phyloP scores from a whole-genome alignment of 2,888 invertebrate species.

The Tenthredo scrophulariae region DNA sequence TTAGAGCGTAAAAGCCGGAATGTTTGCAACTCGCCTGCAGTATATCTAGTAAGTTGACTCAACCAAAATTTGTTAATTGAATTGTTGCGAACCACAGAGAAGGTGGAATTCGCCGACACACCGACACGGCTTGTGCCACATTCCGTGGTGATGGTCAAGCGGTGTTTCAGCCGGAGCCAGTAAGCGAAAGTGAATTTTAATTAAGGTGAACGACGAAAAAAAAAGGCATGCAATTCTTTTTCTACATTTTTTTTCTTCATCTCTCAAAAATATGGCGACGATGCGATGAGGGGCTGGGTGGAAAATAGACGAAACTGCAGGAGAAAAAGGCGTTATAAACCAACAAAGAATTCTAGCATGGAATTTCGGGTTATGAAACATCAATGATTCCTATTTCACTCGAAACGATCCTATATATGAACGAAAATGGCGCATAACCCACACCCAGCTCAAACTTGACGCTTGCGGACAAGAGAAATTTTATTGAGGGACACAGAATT shows the following conservation, averaged over 20 bases:
- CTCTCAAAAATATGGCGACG: background rate
- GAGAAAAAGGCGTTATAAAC: background rate
- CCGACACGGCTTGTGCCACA: conserved; percentile 6
- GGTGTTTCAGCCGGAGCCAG: background rate
- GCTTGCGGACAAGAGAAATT: conserved; percentile 39
- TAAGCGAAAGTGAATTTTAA: conserved; percentile 16
- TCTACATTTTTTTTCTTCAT: background rate
- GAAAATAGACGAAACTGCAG: too few relatives aligned
- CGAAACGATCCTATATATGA: conserved; percentile 11
- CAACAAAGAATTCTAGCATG: background rate
- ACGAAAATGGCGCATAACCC: conserved; percentile 25
- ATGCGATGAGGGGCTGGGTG: too few relatives aligned
- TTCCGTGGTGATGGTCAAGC: conserved; percentile 19
- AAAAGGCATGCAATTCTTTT: background rate
- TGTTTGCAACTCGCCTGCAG: conserved; percentile 19
- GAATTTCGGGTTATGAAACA: conserved; percentile 20
- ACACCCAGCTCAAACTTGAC: conserved; percentile 30
- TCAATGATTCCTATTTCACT: conserved; percentile 34
- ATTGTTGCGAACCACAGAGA: conserved; percentile 35
- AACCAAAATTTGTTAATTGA: conserved; percentile 47
- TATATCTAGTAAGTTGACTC: conserved; percentile 35
- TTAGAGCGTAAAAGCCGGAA: background rate
- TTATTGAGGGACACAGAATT: conserved; percentile 48
- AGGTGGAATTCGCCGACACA: conserved; percentile 20
- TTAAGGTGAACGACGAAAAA: background rate